These are phyloP conservation scores for Puma concolor DNA, from an alignment of 2,113 vertebrate genomes.

Conservation along the genomic window DNA sequence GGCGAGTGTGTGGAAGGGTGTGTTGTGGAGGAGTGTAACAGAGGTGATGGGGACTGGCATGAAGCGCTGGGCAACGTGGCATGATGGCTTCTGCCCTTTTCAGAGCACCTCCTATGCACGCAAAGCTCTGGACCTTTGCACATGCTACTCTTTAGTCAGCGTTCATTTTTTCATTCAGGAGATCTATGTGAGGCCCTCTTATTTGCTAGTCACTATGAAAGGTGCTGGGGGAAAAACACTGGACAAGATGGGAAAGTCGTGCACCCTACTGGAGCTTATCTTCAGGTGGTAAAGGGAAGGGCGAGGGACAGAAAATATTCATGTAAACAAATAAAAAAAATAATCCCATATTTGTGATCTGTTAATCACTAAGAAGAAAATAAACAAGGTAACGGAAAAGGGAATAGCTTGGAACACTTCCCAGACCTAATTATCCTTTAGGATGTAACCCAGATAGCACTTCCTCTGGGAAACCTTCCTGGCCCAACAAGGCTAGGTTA, in stretches of 20 bases:
- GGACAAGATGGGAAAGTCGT: not conserved
- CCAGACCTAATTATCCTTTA: not conserved
- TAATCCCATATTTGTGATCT: not conserved
- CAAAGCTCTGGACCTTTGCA: not conserved
- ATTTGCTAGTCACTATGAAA: too few relatives aligned
- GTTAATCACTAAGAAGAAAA: slow-evolving; percentile 45
- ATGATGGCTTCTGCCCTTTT: not conserved
- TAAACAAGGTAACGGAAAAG: not conserved
- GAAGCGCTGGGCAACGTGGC: too few relatives aligned
- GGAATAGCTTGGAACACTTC: not conserved
- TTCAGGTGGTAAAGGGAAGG: not conserved
- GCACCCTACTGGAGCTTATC: not conserved
- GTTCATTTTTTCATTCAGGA: not conserved
- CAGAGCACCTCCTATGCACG: not conserved
- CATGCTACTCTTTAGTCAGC: not conserved
- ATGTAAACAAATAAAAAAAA: not conserved
- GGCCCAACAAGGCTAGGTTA: not conserved
- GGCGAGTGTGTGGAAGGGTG: not conserved
- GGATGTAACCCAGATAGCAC: not conserved
- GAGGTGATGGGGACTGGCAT: too few relatives aligned
- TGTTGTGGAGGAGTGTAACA: not conserved
- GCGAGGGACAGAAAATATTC: not conserved
- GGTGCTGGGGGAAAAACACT: not conserved
- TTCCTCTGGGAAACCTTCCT: not conserved
- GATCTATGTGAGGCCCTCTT: not conserved